Evolutionary conservation across 2,113 vertebrate species (phyloP).

Genomic region (Ramphastos sulfuratus): DNA sequence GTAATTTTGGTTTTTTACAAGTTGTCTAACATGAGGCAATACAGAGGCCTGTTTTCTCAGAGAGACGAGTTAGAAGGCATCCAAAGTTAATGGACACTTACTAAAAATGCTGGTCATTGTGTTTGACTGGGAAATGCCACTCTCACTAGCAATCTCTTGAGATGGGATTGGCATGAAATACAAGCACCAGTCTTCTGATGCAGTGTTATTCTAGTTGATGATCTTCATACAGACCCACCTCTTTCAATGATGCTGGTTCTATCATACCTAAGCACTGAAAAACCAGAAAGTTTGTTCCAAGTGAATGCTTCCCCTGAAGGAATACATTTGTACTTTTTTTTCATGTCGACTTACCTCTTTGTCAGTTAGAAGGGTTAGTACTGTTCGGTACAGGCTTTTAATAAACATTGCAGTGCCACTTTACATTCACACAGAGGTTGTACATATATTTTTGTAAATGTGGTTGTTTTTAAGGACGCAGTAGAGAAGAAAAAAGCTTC

Average conservation of each 20-base stretch:
- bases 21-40: neutral
- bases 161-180: neutral
- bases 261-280: neutral
- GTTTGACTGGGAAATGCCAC: neutral
- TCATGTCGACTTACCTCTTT: neutral
- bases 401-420: neutral
- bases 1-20: neutral
- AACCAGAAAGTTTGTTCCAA: neutral
- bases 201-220: neutral
- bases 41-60: neutral
- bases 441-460: neutral
- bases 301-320: neutral
- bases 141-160: neutral
- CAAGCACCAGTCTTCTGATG: neutral
- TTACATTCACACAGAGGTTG: neutral
- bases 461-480: neutral
- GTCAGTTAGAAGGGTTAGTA: neutral
- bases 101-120: neutral
- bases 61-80: neutral
- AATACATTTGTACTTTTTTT: neutral
- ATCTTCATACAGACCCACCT: neutral
- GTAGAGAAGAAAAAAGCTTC: conserved; percentile 1
- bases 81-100: neutral
- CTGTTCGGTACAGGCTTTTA: neutral
- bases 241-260: neutral